Conservation (phyloP, 2,797 vertebrate genomes). For the Hippoglossus hippoglossus region DNA sequence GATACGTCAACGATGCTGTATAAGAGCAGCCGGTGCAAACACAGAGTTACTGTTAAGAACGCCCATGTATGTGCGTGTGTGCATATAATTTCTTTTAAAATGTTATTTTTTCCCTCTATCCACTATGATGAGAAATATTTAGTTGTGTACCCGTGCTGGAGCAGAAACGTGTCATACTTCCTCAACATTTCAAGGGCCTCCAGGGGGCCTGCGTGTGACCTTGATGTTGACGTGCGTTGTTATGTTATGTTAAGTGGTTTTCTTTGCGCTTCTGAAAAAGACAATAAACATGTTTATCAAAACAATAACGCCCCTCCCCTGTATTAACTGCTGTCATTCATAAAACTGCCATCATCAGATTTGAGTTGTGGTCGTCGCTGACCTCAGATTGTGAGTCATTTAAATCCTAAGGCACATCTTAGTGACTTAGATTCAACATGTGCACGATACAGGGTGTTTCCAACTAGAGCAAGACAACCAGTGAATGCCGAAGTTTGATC, state of each 20-base stretch:
- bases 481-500: conserved; percentile 32
- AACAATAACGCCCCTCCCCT: not conserved
- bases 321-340: conserved; percentile 28
- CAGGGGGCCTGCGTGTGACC: too few species aligned
- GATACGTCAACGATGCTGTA: conserved; percentile 13
- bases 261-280: too few species aligned
- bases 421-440: conserved; percentile 1
- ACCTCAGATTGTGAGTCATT: conserved; percentile 33
- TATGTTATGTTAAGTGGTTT: too few species aligned
- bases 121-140: too few species aligned
- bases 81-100: too few species aligned
- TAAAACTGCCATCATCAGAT: conserved; percentile 20
- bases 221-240: too few species aligned
- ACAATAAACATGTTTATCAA: too few species aligned
- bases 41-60: conserved; percentile 16
- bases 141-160: too few species aligned
- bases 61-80: too few species aligned
- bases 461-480: conserved; percentile 24
- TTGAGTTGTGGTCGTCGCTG: conserved; percentile 20
- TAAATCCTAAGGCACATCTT: conserved; percentile 23
- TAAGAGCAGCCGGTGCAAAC: conserved; percentile 14
- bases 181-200: too few species aligned
- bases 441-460: conserved; percentile 7
- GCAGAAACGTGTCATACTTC: too few species aligned
- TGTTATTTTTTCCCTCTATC: rapidly evolving